These are phyloP conservation scores for Halcyon leucocephala DNA, from an alignment of 2,797 vertebrate species.

Conservation along the genomic window DNA sequence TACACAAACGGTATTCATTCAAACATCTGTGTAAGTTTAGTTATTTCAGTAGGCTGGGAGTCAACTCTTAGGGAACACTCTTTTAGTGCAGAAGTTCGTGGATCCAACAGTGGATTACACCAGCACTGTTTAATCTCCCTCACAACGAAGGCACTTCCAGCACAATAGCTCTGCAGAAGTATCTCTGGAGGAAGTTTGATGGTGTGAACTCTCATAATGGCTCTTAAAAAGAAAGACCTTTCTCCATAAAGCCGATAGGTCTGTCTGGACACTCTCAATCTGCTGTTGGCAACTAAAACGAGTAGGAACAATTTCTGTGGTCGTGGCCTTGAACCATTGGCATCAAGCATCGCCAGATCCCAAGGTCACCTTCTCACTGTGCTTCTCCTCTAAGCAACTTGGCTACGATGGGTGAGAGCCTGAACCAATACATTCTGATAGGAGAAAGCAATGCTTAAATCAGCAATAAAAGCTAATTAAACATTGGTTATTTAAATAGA, in stretches of 20 bases:
- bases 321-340: not conserved
- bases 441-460: slow-evolving; percentile 57
- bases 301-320: not conserved
- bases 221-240: not conserved
- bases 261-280: not conserved
- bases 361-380: not conserved
- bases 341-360: not conserved
- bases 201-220: not conserved
- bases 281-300: not conserved
- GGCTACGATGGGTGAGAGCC: not conserved
- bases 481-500: slow-evolving; percentile 28
- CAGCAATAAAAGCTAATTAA: slow-evolving; percentile 44
- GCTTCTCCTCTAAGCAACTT: not conserved
- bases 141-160: not conserved
- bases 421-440: not conserved
- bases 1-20: not conserved
- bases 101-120: not conserved
- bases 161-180: not conserved
- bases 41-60: not conserved
- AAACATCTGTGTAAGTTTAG: not conserved
- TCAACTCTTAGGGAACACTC: accelerated
- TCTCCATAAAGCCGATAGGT: not conserved
- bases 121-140: not conserved
- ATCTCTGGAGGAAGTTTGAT: not conserved
- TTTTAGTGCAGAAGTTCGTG: not conserved